Evolutionary conservation across 2,113 vertebrate genomes (phyloP), one percentile per base, ranked within the genome.

Genomic region (Toxotes chatareus): DNA sequence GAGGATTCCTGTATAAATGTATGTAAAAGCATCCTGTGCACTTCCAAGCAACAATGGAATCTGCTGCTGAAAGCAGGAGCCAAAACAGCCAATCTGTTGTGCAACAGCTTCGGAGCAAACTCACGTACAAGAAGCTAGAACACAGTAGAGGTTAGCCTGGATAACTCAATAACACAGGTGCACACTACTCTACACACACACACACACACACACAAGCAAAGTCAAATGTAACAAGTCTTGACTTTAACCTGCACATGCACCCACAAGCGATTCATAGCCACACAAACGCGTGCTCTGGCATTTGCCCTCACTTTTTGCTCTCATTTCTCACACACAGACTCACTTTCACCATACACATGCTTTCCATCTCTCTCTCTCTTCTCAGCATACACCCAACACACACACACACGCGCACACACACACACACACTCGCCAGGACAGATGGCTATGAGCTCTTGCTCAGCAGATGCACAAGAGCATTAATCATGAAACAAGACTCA

Each of bases 391-490:
- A 53, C 67, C 16, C 76, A 68, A 46, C 27, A 27, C 27, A 74
- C 64, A 70, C 67, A 40, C 64, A 80, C 68, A 60, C 7, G n/a
- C n/a, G n/a, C 27, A 74, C 64, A 70, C 67, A 40, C 64, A 80
- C 68, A 60, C 7, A 59, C 44, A 51, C 61, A 19, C 63, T 27
- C 21, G 5, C 74, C 64, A 81, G 73, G 77, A 92, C 93, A 93
- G 93, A 94, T 94, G 93, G 93, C 82, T n/a, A 63, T 87, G 76
- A 83, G 80, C 85, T 85, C 86, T 89, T 87, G 46, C 88, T 85
- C 88, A 94, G 90, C 93, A 93, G 92, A 93, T 93, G 93, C 88
- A 91, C 87, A 77, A 63, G 67, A 79, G 89, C 86, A 93, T 93
- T 94, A 94, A 93, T 93, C 93, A 92, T 75, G 76, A 83, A 84